Percentiles rank a stretch among this genome's conserved stretches.
Conservation (phyloP, 2,888 invertebrate genomes). For the Oasisia sp. region DNA sequence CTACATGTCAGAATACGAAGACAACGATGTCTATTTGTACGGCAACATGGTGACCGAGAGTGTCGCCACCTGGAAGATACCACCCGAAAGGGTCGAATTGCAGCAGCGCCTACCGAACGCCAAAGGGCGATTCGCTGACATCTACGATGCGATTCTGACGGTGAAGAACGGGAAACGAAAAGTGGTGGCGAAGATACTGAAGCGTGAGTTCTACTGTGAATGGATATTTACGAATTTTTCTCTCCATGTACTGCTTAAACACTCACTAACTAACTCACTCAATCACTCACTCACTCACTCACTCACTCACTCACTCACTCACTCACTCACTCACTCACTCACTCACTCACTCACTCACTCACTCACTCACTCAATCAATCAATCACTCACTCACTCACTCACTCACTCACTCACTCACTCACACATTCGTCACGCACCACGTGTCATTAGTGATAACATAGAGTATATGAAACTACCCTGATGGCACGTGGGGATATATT, state of each 20-base stretch:
- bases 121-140: neutral
- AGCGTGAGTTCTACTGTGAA: neutral
- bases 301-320: neutral
- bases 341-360: neutral
- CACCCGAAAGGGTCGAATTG: neutral
- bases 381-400: neutral
- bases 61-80: neutral
- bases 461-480: too few relatives aligned
- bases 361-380: neutral
- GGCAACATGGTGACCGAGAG: constrained; percentile 6
- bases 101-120: neutral
- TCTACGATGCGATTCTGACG: neutral
- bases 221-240: neutral
- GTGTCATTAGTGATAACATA: too few relatives aligned
- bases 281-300: neutral
- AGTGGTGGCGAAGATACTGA: neutral
- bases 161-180: neutral
- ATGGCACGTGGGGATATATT: too few relatives aligned
- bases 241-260: neutral
- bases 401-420: neutral
- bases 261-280: neutral
- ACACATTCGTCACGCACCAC: too few relatives aligned
- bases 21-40: constrained; percentile 2
- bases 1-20: neutral
- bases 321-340: neutral